phyloP scores from a whole-genome alignment of 2,888 invertebrate species.

The Limenitis arthemis region DNA sequence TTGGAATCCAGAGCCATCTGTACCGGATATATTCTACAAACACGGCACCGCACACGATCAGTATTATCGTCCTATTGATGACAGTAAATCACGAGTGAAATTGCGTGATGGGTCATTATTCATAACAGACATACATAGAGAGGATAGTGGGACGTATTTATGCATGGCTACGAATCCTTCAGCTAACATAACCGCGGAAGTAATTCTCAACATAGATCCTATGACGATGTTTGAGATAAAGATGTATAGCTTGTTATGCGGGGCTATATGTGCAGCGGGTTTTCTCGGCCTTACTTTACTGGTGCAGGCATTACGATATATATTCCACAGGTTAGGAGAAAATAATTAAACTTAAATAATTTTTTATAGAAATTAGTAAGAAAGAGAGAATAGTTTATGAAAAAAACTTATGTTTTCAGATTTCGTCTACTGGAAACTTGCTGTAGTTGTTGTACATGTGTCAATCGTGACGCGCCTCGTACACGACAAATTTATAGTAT shows the following conservation, averaged over 20 bases:
- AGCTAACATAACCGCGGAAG: conserved; percentile 82
- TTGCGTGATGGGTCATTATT: conserved; percentile 85
- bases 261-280: conserved; percentile 82
- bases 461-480: conserved; percentile 80
- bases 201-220: conserved; percentile 88
- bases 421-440: conserved; percentile 81
- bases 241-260: conserved; percentile 87
- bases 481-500: conserved; percentile 89
- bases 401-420: conserved; percentile 58
- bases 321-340: conserved; percentile 80
- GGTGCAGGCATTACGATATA: conserved; percentile 80
- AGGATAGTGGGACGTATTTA: conserved; percentile 88
- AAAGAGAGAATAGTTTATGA: neutral
- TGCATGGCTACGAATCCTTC: conserved; percentile 90
- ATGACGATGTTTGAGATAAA: conserved; percentile 87
- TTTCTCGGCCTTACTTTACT: conserved; percentile 87
- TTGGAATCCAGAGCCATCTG: conserved; percentile 81
- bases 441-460: conserved; percentile 84
- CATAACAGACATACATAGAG: conserved; percentile 78
- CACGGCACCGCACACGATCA: conserved; percentile 76
- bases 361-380: neutral
- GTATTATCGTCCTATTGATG: conserved; percentile 56
- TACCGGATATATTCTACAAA: conserved; percentile 76
- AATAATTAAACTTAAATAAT: neutral
- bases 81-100: conserved; percentile 71